phyloP scores from a whole-genome alignment of 92 coral and sea anemone genomes.

The Paragorgia papillata region DNA sequence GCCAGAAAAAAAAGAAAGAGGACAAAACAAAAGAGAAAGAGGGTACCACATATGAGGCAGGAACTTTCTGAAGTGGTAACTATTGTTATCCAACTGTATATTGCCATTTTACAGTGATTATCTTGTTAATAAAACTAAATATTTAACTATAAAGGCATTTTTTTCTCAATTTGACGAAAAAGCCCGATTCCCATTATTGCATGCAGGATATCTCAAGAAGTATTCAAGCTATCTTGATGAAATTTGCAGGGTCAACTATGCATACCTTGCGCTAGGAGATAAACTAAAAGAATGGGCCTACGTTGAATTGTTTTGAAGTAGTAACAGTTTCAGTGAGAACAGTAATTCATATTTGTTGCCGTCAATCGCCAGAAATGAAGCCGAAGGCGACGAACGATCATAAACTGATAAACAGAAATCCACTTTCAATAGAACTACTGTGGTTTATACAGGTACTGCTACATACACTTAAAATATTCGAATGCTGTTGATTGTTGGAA shows the following conservation, averaged over 20 bases:
- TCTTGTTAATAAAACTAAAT: neutral
- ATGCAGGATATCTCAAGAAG: too few relatives aligned
- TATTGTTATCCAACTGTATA: neutral
- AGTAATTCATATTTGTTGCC: too few relatives aligned
- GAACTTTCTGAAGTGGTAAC: conserved; percentile 15
- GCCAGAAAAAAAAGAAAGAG: too few relatives aligned
- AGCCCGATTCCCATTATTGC: neutral
- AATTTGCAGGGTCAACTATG: neutral
- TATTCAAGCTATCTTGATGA: too few relatives aligned
- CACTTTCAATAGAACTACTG: too few relatives aligned
- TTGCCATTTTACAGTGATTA: neutral
- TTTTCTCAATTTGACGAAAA: neutral
- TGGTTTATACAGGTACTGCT: too few relatives aligned
- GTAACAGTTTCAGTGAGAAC: neutral
- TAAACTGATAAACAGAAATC: too few relatives aligned
- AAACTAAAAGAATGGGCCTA: neutral
- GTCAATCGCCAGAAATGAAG: too few relatives aligned
- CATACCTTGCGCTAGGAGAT: conserved; percentile 4
- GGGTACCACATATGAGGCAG: conserved; percentile 9
- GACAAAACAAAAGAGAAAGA: neutral
- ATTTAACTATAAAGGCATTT: neutral
- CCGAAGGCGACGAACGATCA: too few relatives aligned
- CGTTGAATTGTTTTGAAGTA: neutral
- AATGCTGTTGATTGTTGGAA: too few relatives aligned
- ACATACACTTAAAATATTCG: too few relatives aligned